Base-by-base conservation (phyloP, 2,888 invertebrate genomes). In the Drosophila prostipennis region DNA sequence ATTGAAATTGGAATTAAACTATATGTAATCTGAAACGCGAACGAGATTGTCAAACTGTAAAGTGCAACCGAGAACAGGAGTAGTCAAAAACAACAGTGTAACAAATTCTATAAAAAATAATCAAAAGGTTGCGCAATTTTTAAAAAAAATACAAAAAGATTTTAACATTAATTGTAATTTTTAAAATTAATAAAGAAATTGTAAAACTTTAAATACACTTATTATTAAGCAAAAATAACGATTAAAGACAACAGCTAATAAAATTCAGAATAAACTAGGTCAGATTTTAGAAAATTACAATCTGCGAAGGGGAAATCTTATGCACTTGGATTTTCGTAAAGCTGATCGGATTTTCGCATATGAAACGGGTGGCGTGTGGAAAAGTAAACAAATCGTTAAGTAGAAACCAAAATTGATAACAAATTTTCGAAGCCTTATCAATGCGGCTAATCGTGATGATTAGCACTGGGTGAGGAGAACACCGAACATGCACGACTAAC, bases 361-460 rank as follows among this genome's bases (percentile, higher is more conserved):
- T 45, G 16, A 29, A 65, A 49, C 54, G 48, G 54, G 56, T 51
- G 39, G 56, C 60, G 14, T 57, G 26, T 64, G 23, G 23, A 72
- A 80, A 87, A 55, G 79, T 80, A 80, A 82, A 87, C 79, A 84
- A 84, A 79, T 81, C 68, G 49, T 82, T 74, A 79, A 69, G 42
- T 45, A 46, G 37, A 16, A 57, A 7, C 23, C 39, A 2, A 42
- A 65, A 40, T 49, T 75, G 82, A 82, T 87, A 80, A 75, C 61
- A 53, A 69, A 52, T 72, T 71, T 48, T 58, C 19, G 65, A 60
- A 51, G 55, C 29, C 67, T 77, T 87, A 83, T 83, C 87, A 76
- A 57, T 32, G 52, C 56, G 64, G 76, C 76, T 83, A 83, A 85
- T 84, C 82, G 79, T 43, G 26, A 55, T 68, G 85, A 78, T 85